Percentiles rank a stretch among this genome's conserved stretches.
phyloP scores from a whole-genome alignment of 2,888 invertebrate genomes.

The Dryocosmus kuriphilus region DNA sequence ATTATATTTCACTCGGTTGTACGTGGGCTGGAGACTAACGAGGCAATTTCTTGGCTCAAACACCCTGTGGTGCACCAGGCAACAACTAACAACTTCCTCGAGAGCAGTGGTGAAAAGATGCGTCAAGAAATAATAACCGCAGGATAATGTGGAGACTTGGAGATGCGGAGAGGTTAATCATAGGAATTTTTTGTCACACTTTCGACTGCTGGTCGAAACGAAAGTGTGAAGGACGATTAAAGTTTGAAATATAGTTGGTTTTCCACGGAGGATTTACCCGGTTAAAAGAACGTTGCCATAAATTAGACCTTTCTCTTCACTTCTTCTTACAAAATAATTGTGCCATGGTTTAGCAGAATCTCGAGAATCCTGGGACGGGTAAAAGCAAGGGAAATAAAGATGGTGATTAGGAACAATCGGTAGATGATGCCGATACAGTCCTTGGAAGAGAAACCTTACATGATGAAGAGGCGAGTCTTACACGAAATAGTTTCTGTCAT shows the following conservation, averaged over 20 bases:
- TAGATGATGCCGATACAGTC: constrained; percentile 30
- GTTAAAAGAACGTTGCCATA: constrained; percentile 44
- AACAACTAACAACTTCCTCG: constrained; percentile 39
- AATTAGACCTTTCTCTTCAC: constrained; percentile 55
- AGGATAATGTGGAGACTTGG: neutral
- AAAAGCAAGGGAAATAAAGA: constrained; percentile 45
- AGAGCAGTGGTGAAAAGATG: constrained; percentile 32
- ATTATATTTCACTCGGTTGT: constrained; percentile 7
- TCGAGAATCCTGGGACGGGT: constrained; percentile 47
- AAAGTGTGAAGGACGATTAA: constrained; percentile 30
- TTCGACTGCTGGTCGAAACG: constrained; percentile 1
- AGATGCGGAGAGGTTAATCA: neutral
- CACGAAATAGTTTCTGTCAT: neutral
- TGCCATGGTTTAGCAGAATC: constrained; percentile 49
- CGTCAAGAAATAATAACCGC: constrained; percentile 22
- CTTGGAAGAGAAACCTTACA: constrained; percentile 11
- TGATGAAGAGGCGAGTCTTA: constrained; percentile 12
- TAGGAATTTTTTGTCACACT: constrained; percentile 8
- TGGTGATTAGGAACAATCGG: constrained; percentile 40
- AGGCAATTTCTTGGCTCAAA: constrained; percentile 35
- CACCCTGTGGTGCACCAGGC: constrained; percentile 33
- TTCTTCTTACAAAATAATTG: constrained; percentile 51
- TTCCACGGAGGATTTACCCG: constrained; percentile 47
- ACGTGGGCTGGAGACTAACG: constrained; percentile 37
- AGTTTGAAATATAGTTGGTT: constrained; percentile 43